Evolutionary conservation across 2,113 vertebrate genomes (phyloP).

Genomic region (Bungarus multicinctus): DNA sequence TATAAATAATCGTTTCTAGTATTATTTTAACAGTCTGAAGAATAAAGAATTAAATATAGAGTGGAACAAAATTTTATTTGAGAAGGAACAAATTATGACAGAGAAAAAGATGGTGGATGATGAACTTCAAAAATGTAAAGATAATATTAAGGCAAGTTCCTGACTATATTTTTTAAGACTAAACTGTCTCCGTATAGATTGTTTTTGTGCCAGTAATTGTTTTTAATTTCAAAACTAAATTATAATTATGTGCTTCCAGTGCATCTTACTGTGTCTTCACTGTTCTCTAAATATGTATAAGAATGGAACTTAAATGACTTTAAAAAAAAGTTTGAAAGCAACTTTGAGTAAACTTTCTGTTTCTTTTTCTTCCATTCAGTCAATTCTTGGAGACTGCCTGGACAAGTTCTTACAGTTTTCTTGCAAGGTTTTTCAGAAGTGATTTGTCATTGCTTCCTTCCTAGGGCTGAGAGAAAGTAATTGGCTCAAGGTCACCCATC

Average conservation of each 20-base stretch:
- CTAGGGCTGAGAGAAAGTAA: background rate
- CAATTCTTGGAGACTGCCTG: background rate
- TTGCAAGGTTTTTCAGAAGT: background rate
- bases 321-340: background rate
- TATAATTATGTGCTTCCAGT: background rate
- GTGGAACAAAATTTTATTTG: constrained; percentile 70
- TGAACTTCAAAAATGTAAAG: constrained; percentile 70
- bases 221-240: background rate
- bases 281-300: background rate
- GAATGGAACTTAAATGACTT: background rate
- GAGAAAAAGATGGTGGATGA: constrained; percentile 60
- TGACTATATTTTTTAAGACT: background rate
- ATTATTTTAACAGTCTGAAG: constrained; percentile 68
- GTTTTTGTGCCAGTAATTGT: background rate
- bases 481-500: background rate
- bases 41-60: constrained; percentile 68
- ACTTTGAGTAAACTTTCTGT: background rate
- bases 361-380: background rate
- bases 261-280: background rate
- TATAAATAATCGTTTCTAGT: background rate
- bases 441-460: background rate
- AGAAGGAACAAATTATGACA: constrained; percentile 73
- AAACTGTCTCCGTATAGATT: background rate
- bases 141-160: constrained; percentile 71
- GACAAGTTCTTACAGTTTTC: background rate